These are phyloP conservation scores for Reticulitermes lucifugus DNA, from an alignment of 2,888 invertebrate genomes.

Conservation along the genomic window DNA sequence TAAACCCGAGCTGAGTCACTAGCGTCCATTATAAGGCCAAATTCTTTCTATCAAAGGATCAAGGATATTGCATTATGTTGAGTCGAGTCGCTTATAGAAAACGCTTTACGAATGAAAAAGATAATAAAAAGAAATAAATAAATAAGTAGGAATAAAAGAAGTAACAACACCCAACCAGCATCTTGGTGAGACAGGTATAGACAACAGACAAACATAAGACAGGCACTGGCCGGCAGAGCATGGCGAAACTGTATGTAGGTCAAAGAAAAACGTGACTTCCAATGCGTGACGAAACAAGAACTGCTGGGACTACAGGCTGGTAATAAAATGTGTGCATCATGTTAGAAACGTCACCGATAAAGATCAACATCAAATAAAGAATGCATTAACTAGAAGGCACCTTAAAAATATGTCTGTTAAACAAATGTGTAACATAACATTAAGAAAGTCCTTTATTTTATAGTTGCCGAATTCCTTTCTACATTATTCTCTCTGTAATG, in stretches of 20 bases:
- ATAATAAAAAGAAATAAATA: neutral
- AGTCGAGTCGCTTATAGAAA: neutral
- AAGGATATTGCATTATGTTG: constrained; percentile 17
- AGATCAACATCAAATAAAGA: neutral
- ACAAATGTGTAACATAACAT: neutral
- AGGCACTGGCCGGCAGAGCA: constrained; percentile 12
- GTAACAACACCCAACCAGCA: constrained; percentile 15
- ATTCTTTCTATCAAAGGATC: constrained; percentile 19
- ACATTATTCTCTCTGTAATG: neutral
- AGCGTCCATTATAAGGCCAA: neutral
- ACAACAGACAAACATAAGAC: neutral
- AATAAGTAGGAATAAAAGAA: constrained; percentile 23
- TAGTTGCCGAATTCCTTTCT: neutral
- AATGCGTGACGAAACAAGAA: constrained; percentile 35
- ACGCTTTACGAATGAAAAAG: neutral
- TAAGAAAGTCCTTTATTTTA: neutral
- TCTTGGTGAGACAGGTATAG: constrained; percentile 12
- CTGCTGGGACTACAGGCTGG: constrained; percentile 15
- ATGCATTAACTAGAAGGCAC: neutral
- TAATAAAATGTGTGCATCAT: constrained; percentile 28
- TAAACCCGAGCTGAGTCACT: neutral
- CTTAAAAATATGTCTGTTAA: neutral
- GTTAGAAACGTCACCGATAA: neutral
- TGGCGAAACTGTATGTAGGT: constrained; percentile 34
- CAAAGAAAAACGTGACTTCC: constrained; percentile 26